Evolutionary conservation across 2,113 vertebrate species (phyloP), one percentile per base, ranked within the genome.

Genomic region (Todiramphus saurophagus): DNA sequence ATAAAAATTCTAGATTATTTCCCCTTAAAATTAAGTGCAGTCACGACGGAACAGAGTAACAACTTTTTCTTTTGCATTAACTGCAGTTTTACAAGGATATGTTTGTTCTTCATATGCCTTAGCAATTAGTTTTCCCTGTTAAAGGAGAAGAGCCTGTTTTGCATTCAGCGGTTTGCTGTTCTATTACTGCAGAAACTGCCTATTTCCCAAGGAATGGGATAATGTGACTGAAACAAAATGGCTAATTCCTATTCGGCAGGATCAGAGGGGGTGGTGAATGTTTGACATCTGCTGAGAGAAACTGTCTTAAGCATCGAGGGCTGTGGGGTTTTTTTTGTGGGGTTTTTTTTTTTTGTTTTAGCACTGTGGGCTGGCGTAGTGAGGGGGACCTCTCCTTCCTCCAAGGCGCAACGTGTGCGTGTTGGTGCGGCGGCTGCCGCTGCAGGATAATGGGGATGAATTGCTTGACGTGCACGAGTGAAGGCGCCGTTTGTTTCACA

Each of bases 391-490:
- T 82, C 95, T 93, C 90, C 92, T 97, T 97, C 95, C 91, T 93
- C 59, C 2, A 86, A 94, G 96, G 96, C 79, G 96, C 95, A 97
- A 5, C 77, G 84, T 88, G 94, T 30, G 83, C 21, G 82, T 63
- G 83, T 18, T 11, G 10, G 89, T 4, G 14, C 76, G 86, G 92
- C 2, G 68, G 97, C 93, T 91, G 97, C 97, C 27, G 90, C 97
- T 74, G 90, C 93, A 44, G 95, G 96, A 96, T 93, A 85, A 76
- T 64, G 60, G 86, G 89, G 80, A 90, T 94, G 96, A 96, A 96
- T 96, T 96, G 94, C 95, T 97, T 83, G 97, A 73, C 43, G 96
- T 96, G 95, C 98, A 84, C 86, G 77, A 27, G 93, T 37, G 91
- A 92, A 95, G 97, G 96, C 87, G 82, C 96, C 82, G 35, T 69